Percentiles rank a stretch among this genome's conserved stretches.
phyloP scores from a whole-genome alignment of 37 sponge, comb jelly and placozoan genomes.

The Ephydatia muelleri region DNA sequence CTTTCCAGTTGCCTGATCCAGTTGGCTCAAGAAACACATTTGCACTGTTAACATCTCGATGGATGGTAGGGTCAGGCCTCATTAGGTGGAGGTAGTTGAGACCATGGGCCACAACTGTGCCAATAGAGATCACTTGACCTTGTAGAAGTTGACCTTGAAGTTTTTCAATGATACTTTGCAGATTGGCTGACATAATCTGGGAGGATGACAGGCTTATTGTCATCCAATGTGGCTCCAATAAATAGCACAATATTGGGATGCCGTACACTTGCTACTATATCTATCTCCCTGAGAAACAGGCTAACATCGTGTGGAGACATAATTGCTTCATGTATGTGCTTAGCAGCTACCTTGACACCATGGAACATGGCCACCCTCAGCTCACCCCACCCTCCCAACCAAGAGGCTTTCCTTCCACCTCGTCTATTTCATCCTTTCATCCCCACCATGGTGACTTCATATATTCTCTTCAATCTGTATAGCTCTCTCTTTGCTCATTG shows the following conservation, averaged over 20 bases:
- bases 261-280: slow-evolving; percentile 52
- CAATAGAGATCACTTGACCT: slow-evolving; percentile 7
- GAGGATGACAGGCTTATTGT: slow-evolving; percentile 16
- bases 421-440: slow-evolving; percentile 35
- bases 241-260: slow-evolving; percentile 57
- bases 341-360: slow-evolving; percentile 65
- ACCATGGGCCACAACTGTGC: slow-evolving; percentile 36
- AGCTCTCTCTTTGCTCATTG: too few species aligned
- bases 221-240: slow-evolving; percentile 22
- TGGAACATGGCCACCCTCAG: slow-evolving; percentile 58
- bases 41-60: slow-evolving; percentile 69
- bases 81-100: slow-evolving; percentile 52
- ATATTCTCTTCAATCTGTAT: too few species aligned
- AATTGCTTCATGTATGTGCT: slow-evolving; percentile 51
- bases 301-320: slow-evolving; percentile 51
- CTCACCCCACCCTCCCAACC: slow-evolving; percentile 68
- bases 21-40: slow-evolving; percentile 37
- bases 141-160: too few species aligned
- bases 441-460: slow-evolving; percentile 50
- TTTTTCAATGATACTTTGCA: not conserved
- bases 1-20: slow-evolving; percentile 18
- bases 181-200: slow-evolving; percentile 33
- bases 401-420: slow-evolving; percentile 29
- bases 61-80: slow-evolving; percentile 56
- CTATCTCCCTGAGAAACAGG: slow-evolving; percentile 62